Percentiles rank a stretch among this genome's conserved stretches.
Evolutionary conservation across 2,888 invertebrate genomes (phyloP).

Genomic region (Dioctria rufipes): DNA sequence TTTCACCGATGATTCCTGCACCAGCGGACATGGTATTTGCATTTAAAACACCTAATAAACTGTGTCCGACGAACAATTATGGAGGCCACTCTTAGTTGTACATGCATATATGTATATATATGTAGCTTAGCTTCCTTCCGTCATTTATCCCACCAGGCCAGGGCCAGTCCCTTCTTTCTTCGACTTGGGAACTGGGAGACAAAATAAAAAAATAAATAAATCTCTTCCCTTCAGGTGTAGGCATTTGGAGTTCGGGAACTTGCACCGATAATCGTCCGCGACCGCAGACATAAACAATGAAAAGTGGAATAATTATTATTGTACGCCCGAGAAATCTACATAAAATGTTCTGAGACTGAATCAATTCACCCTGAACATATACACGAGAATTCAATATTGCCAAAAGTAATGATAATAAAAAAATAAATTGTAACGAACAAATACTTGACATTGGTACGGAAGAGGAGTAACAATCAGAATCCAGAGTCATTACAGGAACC

Average conservation of each 20-base stretch:
- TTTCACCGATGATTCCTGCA: not conserved
- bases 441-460: not conserved
- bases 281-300: constrained; percentile 32
- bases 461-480: too few relatives aligned
- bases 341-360: not conserved
- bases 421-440: constrained; percentile 16
- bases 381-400: constrained; percentile 34
- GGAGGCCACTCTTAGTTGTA: constrained; percentile 26
- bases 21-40: constrained; percentile 56
- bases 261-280: not conserved
- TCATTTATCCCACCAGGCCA: not conserved
- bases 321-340: not conserved
- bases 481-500: too few relatives aligned
- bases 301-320: constrained; percentile 27
- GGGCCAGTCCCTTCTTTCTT: not conserved
- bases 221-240: too few relatives aligned
- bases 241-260: too few relatives aligned
- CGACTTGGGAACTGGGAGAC: not conserved
- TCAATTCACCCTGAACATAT: not conserved
- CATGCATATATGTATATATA: too few relatives aligned
- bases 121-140: constrained; percentile 25
- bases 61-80: constrained; percentile 36
- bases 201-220: too few relatives aligned
- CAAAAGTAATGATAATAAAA: constrained; percentile 31
- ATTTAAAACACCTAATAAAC: constrained; percentile 57